Evolutionary conservation across 2,888 invertebrate species (phyloP), one percentile per base, ranked within the genome.

Genomic region (Polylopha cassiicola): DNA sequence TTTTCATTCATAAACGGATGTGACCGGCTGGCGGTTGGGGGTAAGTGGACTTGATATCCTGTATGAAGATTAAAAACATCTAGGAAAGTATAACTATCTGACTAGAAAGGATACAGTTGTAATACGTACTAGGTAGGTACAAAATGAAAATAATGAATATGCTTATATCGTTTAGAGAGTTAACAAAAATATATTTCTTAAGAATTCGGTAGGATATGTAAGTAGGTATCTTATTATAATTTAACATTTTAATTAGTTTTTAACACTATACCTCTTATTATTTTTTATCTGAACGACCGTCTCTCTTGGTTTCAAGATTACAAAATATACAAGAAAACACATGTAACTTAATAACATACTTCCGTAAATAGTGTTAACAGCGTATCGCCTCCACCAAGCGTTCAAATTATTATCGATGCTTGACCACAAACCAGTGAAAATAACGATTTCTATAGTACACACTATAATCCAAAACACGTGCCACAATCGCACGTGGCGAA

Each of bases 301-400:
- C 57, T 89, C 87, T 50, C 86, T 82, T 2, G 92, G 92, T 57
- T 90, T 89, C 46, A 91, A 78, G 28, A 91, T 53, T 33, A 80
- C 78, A 53, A 90, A 88, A 73, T 92, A 92, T 20, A 89, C 86
- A 16, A 89, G 53, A 64, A 92, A 87, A 44, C 90, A 88, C 48
- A 86, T 70, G 31, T 89, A 71, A 53, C 91, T 90, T 15, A 90
- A 66, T 4, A 88, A 48, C 33, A 89, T 79, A 51, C 91, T 89
- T 9, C 80, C 75, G 6, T 90, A 73, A 32, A 92, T 89, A 21
- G 89, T 75, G 48, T 87, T 86, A 51, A 90, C 89, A 32, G 90
- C 81, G 55, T 89, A 93, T 17, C 75, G 73, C 58, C 88, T 91
- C 92, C 93, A 93, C 88, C 91, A 93, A 47, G 88, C 88, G 22